Evolutionary conservation across 1,140 invertebrate species (phyloP).

Genomic region (Camponotus floridanus): DNA sequence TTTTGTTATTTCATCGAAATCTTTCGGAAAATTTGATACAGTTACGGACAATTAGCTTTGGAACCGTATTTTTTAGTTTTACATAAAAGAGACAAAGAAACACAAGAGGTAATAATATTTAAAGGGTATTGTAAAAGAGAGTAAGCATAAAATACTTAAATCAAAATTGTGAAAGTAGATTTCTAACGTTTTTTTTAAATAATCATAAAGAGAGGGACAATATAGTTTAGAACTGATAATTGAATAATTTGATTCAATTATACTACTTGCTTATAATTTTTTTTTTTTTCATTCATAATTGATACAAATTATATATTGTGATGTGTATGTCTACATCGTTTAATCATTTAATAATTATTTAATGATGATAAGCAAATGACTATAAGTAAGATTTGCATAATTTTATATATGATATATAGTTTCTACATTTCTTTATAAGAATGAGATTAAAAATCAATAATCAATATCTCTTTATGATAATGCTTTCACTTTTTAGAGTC

Average conservation of each 20-base stretch:
- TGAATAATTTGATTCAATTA: not conserved
- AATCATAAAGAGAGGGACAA: not conserved
- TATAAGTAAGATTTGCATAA: not conserved
- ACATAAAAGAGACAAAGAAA: not conserved
- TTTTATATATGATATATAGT: not conserved
- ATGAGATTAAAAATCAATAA: too few species aligned
- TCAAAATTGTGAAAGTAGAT: not conserved
- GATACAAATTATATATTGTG: not conserved
- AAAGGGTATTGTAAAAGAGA: too few species aligned
- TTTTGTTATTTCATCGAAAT: not conserved
- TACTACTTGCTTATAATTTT: not conserved
- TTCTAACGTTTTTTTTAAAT: not conserved
- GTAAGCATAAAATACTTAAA: not conserved
- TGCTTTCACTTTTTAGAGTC: not conserved
- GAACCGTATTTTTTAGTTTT: not conserved
- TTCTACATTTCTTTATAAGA: not conserved
- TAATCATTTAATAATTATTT: not conserved
- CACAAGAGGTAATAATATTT: too few species aligned
- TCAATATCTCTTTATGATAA: too few species aligned
- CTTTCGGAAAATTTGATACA: not conserved
- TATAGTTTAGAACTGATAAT: not conserved
- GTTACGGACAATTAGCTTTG: not conserved
- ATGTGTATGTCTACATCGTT: not conserved
- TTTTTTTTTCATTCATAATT: not conserved
- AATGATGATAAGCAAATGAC: not conserved